These are phyloP conservation scores for Bombus impatiens DNA, from an alignment of 1,140 invertebrate species.

Conservation along the genomic window DNA sequence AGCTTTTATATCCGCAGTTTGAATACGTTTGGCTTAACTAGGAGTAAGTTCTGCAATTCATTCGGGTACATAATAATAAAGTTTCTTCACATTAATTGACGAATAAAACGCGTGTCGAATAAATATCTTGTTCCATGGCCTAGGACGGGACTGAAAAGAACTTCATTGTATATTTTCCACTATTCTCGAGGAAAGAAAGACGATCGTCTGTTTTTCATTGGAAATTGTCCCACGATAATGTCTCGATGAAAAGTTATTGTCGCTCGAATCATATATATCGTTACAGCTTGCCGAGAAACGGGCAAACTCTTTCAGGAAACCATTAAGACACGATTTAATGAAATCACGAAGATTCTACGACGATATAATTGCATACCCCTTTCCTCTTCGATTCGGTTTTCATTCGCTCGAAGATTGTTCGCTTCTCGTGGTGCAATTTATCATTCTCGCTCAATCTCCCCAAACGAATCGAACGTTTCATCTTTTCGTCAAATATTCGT, in stretches of 20 bases:
- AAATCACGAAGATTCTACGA: constrained; percentile 26
- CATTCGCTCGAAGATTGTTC: neutral
- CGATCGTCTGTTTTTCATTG: neutral
- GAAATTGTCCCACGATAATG: neutral
- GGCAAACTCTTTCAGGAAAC: constrained; percentile 1
- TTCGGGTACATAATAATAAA: constrained; percentile 30
- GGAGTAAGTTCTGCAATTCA: constrained; percentile 18
- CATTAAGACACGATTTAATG: constrained; percentile 14
- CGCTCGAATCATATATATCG: neutral
- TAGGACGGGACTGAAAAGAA: neutral
- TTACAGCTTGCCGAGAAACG: neutral
- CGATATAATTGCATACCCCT: neutral
- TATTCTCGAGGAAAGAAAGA: neutral
- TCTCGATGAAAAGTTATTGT: neutral
- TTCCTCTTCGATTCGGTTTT: neutral
- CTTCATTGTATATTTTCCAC: constrained; percentile 12
- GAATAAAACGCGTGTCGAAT: neutral
- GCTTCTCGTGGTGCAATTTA: constrained; percentile 5
- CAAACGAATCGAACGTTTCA: constrained; percentile 7
- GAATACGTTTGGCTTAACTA: neutral
- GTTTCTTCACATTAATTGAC: neutral
- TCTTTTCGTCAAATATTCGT: constrained; percentile 17
- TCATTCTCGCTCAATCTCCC: neutral
- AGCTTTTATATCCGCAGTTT: neutral
- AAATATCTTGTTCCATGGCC: neutral